Base-by-base conservation (phyloP, 2,888 invertebrate genomes). In the Glyphotaelius pellucidus region DNA sequence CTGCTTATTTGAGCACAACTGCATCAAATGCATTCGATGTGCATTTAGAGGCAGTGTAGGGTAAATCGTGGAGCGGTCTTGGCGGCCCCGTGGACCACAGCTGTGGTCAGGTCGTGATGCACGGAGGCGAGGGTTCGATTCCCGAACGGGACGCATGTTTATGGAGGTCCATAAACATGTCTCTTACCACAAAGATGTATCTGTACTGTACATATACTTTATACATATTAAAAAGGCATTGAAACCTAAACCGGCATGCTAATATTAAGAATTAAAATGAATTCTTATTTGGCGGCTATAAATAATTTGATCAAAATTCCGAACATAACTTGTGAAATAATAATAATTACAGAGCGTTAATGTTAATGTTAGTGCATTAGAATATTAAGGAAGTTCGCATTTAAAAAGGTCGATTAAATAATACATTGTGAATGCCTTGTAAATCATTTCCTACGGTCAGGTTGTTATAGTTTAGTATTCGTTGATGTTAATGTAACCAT, bases 41-140 rank as follows among this genome's bases (percentile, higher is more conserved):
- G 67, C 67, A 67, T 67, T 67, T 67, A 67, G 67, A 67, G 25
- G 67, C 67, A n/a, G 67, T 67, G 9, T 25, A 67, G 25, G 25
- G 25, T n/a, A 67, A 67, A n/a, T 67, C 67, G 67, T 67, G 67
- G 25, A 25, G 67, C 67, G 67, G 67, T 67, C 67, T 67, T n/a
- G n/a, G 67, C 67, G 67, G 67, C 67, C 67, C 67, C 67, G n/a
- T 67, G 25, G 67, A 67, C 67, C 67, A 25, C n/a, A n/a, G 67
- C 67, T 67, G 67, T 25, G 67, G 81, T 31, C 81, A 14, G 31
- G 81, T 81, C 81, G 81, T 81, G 81, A 81, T 81, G 81, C 81
- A 81, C 81, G 81, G 81, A 81, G 30, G 32, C 67, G 25, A 67
- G 67, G 67, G 67, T 67, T 67, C 67, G n/a, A 67, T 67, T 67